Percentiles rank a stretch among this genome's conserved stretches.
Evolutionary conservation across 92 coral and sea anemone species (phyloP).

Genomic region (Isaurus tuberculatus): DNA sequence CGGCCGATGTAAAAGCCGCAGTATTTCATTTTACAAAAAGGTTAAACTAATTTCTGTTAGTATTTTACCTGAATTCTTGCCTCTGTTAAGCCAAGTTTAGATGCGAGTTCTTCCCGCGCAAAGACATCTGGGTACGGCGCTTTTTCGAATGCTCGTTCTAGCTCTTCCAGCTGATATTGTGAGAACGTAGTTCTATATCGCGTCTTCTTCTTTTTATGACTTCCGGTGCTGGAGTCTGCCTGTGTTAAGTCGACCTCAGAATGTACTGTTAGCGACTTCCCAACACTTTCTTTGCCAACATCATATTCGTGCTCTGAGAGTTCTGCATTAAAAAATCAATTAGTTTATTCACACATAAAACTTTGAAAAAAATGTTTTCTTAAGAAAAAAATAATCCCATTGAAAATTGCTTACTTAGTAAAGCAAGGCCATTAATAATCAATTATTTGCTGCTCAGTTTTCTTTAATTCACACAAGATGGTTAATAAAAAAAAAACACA

Average conservation of each 20-base stretch:
- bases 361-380: background rate
- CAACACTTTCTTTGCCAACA: background rate
- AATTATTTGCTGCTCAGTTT: background rate
- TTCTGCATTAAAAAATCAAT: background rate
- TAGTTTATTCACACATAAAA: background rate
- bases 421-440: background rate
- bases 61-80: constrained; percentile 91
- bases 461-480: constrained; percentile 28
- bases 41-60: background rate
- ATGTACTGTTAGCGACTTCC: background rate
- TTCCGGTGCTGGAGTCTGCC: constrained; percentile 57
- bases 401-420: background rate
- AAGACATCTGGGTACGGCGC: constrained; percentile 99
- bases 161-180: constrained; percentile 95
- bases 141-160: constrained; percentile 96
- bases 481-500: background rate
- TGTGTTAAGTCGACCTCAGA: constrained; percentile 64
- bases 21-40: background rate
- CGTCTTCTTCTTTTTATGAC: constrained; percentile 94
- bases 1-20: background rate
- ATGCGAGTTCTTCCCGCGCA: constrained; percentile 95
- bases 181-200: constrained; percentile 98
- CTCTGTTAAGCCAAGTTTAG: constrained; percentile 94
- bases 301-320: constrained; percentile 12
- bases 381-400: background rate